Base-by-base conservation (phyloP, 2,113 vertebrate species). In the Tupaia tana region DNA sequence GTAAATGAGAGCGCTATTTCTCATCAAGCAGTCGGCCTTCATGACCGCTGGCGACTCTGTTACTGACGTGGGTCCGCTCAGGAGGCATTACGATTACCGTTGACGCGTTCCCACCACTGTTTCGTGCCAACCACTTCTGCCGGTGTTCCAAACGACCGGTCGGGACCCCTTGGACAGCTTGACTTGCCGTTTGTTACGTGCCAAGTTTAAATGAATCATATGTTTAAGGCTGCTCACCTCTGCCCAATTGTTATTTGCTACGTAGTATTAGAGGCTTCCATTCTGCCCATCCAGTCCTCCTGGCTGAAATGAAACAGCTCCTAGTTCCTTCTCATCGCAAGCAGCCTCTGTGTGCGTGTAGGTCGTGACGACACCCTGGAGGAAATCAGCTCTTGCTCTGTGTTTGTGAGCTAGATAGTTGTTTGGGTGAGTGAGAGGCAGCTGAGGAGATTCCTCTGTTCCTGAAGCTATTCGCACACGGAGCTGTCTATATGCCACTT, bases 191-290 rank as follows among this genome's bases (percentile, higher is more conserved):
- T 78, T 25, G 22, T 89, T 66, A 43, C 86, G 31, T 93, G 56
- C 43, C 64, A 88, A 83, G 61, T 69, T 93, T 97, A 89, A 73
- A 93, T 82, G 90, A 90, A 29, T 96, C 91, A 87, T 63, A 84
- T n/a, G 83, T 54, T 98, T 52, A 74, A 83, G 20, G 67, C 79
- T 71, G 80, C 75, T 91, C 74, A 31, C 84, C 92, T 86, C 52
- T 77, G 31, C 79, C 85, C 93, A 95, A 82, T 77, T 92, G 89
- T 88, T 94, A 96, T 95, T 81, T 69, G 84, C 27, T 93, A 56
- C 18, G 20, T 27, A 93, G 56, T 14, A 82, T 59, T 92, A 19
- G 43, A 89, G 93, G 90, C 15, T 84, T 86, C 56, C 52, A 8
- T 61, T 81, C 58, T 4, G 13, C 10, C 25, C 11, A 0, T 69